Conservation (phyloP, 2,113 vertebrate species). For the Sarotherodon lohbergeri region DNA sequence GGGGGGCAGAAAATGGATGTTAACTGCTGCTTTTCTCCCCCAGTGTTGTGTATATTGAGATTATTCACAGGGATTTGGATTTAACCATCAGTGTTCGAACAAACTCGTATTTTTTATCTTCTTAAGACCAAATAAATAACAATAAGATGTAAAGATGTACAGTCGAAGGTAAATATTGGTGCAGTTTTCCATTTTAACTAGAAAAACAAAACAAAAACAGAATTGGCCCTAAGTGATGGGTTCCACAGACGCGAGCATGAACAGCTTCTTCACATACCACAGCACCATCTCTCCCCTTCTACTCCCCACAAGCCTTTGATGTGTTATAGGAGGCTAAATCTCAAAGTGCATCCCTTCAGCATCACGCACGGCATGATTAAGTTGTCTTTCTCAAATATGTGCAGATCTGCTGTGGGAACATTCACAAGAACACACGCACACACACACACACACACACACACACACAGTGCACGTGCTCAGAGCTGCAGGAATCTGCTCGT, state of each 20-base stretch:
- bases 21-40: background rate
- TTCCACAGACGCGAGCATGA: background rate
- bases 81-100: background rate
- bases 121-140: background rate
- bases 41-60: background rate
- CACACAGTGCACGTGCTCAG: background rate
- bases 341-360: background rate
- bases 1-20: background rate
- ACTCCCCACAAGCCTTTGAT: conserved; percentile 12
- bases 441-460: background rate
- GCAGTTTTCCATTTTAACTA: background rate
- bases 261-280: background rate
- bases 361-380: conserved; percentile 15
- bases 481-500: background rate
- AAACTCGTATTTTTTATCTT: background rate
- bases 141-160: background rate
- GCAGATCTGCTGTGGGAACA: conserved; percentile 25
- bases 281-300: background rate
- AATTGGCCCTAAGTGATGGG: background rate
- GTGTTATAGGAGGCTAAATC: background rate
- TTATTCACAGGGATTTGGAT: conserved; percentile 2
- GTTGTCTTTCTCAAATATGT: conserved; percentile 14
- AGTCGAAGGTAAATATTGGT: background rate
- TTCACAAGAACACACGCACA: background rate
- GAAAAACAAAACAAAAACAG: background rate